Conservation (phyloP, 2,113 vertebrate genomes). For the Myrmecophaga tridactyla region DNA sequence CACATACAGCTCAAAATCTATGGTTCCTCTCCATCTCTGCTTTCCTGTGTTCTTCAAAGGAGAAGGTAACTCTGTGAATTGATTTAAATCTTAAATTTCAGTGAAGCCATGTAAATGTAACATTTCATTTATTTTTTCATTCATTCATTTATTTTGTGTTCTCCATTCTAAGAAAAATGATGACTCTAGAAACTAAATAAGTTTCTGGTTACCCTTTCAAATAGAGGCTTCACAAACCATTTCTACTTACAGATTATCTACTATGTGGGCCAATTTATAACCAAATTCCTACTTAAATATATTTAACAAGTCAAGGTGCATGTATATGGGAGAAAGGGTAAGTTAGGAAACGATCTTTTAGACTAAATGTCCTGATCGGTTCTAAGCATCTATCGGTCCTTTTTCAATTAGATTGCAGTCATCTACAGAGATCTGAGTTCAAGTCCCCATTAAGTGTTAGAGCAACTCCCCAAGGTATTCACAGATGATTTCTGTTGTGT, state of each 20-base stretch:
- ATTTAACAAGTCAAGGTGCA: background rate
- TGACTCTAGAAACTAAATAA: background rate
- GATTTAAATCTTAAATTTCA: background rate
- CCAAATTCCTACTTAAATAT: background rate
- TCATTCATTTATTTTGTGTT: background rate
- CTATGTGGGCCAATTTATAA: background rate
- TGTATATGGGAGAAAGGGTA: background rate
- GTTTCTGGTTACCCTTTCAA: background rate
- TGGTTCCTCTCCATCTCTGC: background rate
- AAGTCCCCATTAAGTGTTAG: background rate
- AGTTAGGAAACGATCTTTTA: background rate
- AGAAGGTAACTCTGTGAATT: background rate
- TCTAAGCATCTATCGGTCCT: background rate
- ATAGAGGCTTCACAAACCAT: background rate
- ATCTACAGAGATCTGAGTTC: background rate
- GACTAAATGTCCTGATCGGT: background rate
- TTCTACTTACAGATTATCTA: background rate
- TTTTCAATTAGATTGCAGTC: background rate
- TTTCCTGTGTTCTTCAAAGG: background rate
- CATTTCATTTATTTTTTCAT: background rate
- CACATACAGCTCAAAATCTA: background rate
- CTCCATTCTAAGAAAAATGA: background rate
- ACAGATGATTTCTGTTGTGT: background rate
- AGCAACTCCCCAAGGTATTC: background rate
- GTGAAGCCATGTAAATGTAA: background rate